phyloP scores from a whole-genome alignment of 2,888 invertebrate species.

The Drosophila pseudotalamancana region DNA sequence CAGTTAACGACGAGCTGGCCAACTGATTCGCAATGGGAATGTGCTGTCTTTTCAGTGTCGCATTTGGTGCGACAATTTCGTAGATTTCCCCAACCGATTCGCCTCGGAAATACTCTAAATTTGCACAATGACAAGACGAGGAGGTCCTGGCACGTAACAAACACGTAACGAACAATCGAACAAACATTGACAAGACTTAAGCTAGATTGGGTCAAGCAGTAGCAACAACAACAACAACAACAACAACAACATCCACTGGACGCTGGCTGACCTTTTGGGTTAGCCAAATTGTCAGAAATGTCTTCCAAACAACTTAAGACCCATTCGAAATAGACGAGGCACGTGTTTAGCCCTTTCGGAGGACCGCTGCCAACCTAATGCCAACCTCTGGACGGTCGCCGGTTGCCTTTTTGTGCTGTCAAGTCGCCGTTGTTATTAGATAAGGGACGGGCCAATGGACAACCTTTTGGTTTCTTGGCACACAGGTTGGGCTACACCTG shows the following conservation, averaged over 20 bases:
- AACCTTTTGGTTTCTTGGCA: conserved; percentile 57
- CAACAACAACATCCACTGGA: conserved; percentile 13
- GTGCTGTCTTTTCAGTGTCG: conserved; percentile 67
- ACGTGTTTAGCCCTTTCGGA: conserved; percentile 51
- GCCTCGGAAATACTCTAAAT: conserved; percentile 63
- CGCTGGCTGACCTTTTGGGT: conserved; percentile 30
- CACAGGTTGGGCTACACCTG: conserved; percentile 62
- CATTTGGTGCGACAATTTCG: conserved; percentile 67
- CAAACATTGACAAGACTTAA: conserved; percentile 63
- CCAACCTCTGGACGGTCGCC: too few relatives aligned
- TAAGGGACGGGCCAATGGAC: conserved; percentile 56
- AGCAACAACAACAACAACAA: conserved; percentile 11
- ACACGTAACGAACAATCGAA: conserved; percentile 54
- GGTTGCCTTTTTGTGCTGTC: conserved; percentile 52
- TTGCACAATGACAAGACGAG: conserved; percentile 65
- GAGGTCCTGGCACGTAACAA: conserved; percentile 62
- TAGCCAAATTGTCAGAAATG: conserved; percentile 45
- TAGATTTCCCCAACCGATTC: conserved; percentile 70
- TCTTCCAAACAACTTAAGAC: conserved; percentile 63
- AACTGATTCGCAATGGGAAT: conserved; percentile 27
- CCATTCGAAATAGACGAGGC: conserved; percentile 50
- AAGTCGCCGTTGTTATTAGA: conserved; percentile 55
- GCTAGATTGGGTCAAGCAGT: conserved; percentile 55
- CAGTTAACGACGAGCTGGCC: conserved; percentile 7
- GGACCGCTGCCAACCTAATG: conserved; percentile 40